Conservation (phyloP, 2,797 vertebrate genomes). For the Bucorvus abyssinicus region DNA sequence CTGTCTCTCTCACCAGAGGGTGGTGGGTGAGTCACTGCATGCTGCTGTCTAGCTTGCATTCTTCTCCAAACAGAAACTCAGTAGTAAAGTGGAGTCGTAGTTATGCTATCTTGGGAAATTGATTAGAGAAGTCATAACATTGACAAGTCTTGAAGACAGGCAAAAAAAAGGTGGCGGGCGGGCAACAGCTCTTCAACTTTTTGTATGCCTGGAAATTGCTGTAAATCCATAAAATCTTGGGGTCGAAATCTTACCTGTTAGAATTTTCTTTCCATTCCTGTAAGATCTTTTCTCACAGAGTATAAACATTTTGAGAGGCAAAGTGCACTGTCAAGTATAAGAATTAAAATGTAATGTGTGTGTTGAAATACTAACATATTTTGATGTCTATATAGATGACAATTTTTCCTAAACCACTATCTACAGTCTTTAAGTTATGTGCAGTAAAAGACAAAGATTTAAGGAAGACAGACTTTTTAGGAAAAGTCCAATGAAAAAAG, state of each 20-base stretch:
- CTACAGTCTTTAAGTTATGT: not conserved
- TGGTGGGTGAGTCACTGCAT: not conserved
- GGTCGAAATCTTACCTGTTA: not conserved
- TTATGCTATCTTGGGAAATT: not conserved
- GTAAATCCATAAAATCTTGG: not conserved
- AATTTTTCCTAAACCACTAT: not conserved
- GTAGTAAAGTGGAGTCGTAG: not conserved
- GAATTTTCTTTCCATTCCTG: not conserved
- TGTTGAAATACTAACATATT: not conserved
- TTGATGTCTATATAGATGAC: not conserved
- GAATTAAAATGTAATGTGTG: not conserved
- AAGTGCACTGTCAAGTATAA: not conserved
- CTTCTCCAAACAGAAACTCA: not conserved
- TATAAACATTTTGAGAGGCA: not conserved
- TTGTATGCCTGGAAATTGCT: not conserved
- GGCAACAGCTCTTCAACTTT: not conserved
- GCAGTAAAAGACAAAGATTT: not conserved
- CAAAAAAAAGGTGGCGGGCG: not conserved
- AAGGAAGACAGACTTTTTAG: not conserved
- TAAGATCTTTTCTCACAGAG: not conserved
- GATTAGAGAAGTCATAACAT: rapidly evolving
- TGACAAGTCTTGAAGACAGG: not conserved
- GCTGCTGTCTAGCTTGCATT: not conserved
- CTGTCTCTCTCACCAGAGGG: not conserved
- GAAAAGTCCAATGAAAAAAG: not conserved